Evolutionary conservation across 1,140 invertebrate genomes (phyloP), one percentile per base, ranked within the genome.

Genomic region (Drosophila funebris): DNA sequence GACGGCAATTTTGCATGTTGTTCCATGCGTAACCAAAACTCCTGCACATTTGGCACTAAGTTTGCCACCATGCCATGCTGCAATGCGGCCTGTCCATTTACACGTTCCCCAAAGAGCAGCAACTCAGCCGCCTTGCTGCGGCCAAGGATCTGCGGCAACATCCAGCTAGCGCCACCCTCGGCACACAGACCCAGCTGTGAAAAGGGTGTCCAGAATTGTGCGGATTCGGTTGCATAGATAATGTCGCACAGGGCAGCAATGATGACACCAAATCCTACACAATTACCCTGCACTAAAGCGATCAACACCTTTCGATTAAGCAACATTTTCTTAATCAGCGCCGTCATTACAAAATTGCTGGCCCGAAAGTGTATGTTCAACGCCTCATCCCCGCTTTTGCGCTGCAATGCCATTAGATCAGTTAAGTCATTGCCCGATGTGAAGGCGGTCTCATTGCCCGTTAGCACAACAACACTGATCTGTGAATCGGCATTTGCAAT

Each of bases 241-340:
- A 96, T 93, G 93, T 99, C 98, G 94, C 95, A 99, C 0, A 99
- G 93, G 7, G 94, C 94, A 16, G 98, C 92, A 0, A 95, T 94
- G 6, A 98, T 99, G 0, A 95, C 95, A 48, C 95, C 95, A 73
- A 99, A 95, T 14, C 98, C 98, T 69, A 99, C 94, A n/a, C 98
- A 97, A 48, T 97, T 97, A 31, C 98, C 98, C 94, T 99, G 98
- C 0, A 99, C 95, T 39, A 98, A 92, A 33, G 95, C 96, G 62
- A 99, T 94, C 39, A 99, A 88, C 14, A 98, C 93, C 92, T 99
- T 99, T 0, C 97, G 96, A 90, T 97, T 98, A 66, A 95, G 94
- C 72, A 99, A 97, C 74, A 98, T 95, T 2, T 96, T 93, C 71
- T 94, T 93, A 8, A 98, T 93, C 92, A 97, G 97, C 29, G 94